Percentiles rank a stretch among this genome's conserved stretches.
phyloP scores from a whole-genome alignment of 2,113 vertebrate species.

The Garra rufa region DNA sequence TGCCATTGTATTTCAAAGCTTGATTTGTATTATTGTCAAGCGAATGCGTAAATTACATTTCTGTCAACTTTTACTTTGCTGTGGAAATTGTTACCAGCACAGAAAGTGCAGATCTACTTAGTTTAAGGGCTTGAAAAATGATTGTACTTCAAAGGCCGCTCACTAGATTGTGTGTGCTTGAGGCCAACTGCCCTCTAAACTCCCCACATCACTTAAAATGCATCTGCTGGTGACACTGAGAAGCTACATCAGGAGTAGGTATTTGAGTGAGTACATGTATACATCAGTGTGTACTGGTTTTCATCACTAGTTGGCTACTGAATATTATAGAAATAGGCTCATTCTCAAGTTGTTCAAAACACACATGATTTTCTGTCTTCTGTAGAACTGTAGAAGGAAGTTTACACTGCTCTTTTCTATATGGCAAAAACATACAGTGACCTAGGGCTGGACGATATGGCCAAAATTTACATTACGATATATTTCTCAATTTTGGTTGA shows the following conservation, averaged over 20 bases:
- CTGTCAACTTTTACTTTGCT: neutral
- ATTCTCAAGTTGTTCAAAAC: neutral
- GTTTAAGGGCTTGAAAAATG: neutral
- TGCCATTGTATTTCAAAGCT: slow-evolving; percentile 4
- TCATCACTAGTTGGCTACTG: neutral
- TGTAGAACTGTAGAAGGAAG: neutral
- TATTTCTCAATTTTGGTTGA: too few relatives aligned
- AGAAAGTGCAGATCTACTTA: neutral
- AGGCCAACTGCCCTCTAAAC: neutral
- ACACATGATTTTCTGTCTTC: neutral
- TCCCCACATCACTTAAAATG: slow-evolving; percentile 1
- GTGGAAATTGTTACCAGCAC: slow-evolving; percentile 40
- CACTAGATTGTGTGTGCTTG: slow-evolving; percentile 17
- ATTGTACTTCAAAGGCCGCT: slow-evolving; percentile 1
- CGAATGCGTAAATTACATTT: neutral
- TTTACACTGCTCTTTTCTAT: neutral
- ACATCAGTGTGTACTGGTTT: neutral
- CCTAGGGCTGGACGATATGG: too few relatives aligned
- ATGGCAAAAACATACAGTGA: neutral
- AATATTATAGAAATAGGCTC: neutral
- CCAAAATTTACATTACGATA: too few relatives aligned
- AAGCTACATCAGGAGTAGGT: neutral
- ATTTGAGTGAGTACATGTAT: neutral
- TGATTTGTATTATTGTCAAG: neutral
- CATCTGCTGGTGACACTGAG: slow-evolving; percentile 56